These are phyloP conservation scores for Drosophila suzukii DNA, from an alignment of 1,140 invertebrate genomes.

Conservation along the genomic window DNA sequence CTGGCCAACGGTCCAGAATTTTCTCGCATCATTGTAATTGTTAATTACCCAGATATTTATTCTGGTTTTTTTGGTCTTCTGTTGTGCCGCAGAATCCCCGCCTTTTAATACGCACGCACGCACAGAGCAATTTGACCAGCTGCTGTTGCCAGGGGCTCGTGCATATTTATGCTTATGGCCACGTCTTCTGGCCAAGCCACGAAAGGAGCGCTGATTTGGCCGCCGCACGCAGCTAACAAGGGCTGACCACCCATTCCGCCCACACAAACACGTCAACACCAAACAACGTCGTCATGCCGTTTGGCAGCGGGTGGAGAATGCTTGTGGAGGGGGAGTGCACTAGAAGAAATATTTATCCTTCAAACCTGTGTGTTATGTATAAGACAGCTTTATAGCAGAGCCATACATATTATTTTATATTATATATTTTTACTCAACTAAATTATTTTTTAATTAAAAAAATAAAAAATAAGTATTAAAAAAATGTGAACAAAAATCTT, in stretches of 20 bases:
- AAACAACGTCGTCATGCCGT: constrained; percentile 73
- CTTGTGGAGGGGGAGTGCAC: constrained; percentile 2
- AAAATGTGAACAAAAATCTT: too few species aligned
- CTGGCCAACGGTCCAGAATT: constrained; percentile 24
- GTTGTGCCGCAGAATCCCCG: background rate
- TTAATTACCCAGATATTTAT: constrained; percentile 75
- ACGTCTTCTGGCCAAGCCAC: constrained; percentile 51
- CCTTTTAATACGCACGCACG: constrained; percentile 49
- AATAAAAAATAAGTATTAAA: too few species aligned
- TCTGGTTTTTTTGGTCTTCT: constrained; percentile 3
- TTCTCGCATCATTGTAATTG: constrained; percentile 76
- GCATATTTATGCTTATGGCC: constrained; percentile 75
- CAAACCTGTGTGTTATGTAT: background rate
- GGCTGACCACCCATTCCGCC: constrained; percentile 35
- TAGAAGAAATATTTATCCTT: background rate
- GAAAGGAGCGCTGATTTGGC: constrained; percentile 68
- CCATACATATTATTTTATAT: too few species aligned
- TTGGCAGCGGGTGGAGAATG: constrained; percentile 35
- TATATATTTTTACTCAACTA: too few species aligned
- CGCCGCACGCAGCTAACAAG: constrained; percentile 64
- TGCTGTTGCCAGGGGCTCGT: constrained; percentile 48
- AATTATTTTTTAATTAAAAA: too few species aligned
- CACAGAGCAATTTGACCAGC: constrained; percentile 49
- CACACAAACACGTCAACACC: constrained; percentile 60
- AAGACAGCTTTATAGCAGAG: too few species aligned